Percentiles rank a stretch among this genome's conserved stretches.
These are phyloP conservation scores for Conomelus anceps DNA, from an alignment of 2,888 invertebrate species.

Conservation along the genomic window DNA sequence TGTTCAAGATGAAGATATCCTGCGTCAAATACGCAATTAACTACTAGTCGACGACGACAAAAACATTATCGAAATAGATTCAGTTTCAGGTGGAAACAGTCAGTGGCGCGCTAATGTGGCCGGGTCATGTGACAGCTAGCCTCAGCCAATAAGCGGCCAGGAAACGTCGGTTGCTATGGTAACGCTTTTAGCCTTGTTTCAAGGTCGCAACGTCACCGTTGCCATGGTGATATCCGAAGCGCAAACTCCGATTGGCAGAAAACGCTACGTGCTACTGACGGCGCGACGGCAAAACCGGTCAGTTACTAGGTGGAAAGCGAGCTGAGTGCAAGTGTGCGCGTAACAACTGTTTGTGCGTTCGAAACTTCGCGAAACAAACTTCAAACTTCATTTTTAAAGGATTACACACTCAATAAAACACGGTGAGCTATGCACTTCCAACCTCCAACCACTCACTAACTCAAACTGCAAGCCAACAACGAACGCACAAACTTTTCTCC, in stretches of 20 bases:
- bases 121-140: not conserved
- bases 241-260: not conserved
- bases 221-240: not conserved
- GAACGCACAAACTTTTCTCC: not conserved
- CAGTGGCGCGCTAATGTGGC: not conserved
- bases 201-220: not conserved
- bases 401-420: not conserved
- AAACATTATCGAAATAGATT: not conserved
- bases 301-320: not conserved
- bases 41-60: no score
- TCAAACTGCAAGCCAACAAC: not conserved
- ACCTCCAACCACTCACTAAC: not conserved
- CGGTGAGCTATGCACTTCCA: not conserved
- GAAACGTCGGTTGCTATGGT: not conserved
- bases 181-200: not conserved
- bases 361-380: not conserved
- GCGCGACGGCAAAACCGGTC: not conserved
- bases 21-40: not conserved
- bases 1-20: not conserved
- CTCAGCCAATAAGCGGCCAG: not conserved
- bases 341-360: not conserved
- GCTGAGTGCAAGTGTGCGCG: not conserved
- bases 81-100: not conserved
- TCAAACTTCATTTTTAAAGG: not conserved
- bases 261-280: not conserved